These are phyloP conservation scores for Cylindroiulus punctatus DNA, from an alignment of 2,888 invertebrate species.

Conservation along the genomic window DNA sequence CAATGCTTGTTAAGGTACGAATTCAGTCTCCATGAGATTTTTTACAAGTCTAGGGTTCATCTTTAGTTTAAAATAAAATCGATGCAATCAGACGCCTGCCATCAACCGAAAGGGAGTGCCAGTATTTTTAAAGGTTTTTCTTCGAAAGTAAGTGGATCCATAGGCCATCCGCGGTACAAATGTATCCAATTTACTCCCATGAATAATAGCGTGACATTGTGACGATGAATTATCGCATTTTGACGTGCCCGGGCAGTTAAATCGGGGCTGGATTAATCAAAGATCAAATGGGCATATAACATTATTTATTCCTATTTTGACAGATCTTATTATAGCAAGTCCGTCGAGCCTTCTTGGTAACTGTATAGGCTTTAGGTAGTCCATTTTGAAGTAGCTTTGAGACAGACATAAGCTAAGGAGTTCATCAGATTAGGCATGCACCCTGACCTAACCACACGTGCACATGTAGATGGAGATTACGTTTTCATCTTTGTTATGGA, in stretches of 20 bases:
- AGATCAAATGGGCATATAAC: slow-evolving; percentile 47
- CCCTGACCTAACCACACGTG: not conserved
- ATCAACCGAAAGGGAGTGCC: slow-evolving; percentile 37
- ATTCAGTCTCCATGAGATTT: no score
- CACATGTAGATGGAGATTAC: slow-evolving; percentile 3
- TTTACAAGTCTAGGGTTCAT: not conserved
- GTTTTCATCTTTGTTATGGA: not conserved
- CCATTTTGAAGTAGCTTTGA: not conserved
- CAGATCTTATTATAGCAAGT: slow-evolving; percentile 6
- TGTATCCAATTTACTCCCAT: slow-evolving; percentile 41
- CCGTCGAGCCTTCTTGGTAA: not conserved
- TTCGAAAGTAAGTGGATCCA: slow-evolving; percentile 34
- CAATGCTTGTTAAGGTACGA: no score
- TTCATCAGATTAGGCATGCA: slow-evolving; percentile 30
- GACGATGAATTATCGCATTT: slow-evolving; percentile 45
- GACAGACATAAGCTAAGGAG: slow-evolving; percentile 25
- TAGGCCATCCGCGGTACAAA: slow-evolving; percentile 33
- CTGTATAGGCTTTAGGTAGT: not conserved
- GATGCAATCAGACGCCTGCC: slow-evolving; percentile 9
- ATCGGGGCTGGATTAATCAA: slow-evolving; percentile 45
- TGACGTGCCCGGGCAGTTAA: slow-evolving; percentile 44
- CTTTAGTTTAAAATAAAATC: slow-evolving; percentile 45
- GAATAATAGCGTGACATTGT: slow-evolving; percentile 39
- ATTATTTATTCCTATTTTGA: slow-evolving; percentile 45
- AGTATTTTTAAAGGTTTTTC: not conserved